Evolutionary conservation across 2,797 vertebrate genomes (phyloP).

Genomic region (Scolopax bukidnonensis): DNA sequence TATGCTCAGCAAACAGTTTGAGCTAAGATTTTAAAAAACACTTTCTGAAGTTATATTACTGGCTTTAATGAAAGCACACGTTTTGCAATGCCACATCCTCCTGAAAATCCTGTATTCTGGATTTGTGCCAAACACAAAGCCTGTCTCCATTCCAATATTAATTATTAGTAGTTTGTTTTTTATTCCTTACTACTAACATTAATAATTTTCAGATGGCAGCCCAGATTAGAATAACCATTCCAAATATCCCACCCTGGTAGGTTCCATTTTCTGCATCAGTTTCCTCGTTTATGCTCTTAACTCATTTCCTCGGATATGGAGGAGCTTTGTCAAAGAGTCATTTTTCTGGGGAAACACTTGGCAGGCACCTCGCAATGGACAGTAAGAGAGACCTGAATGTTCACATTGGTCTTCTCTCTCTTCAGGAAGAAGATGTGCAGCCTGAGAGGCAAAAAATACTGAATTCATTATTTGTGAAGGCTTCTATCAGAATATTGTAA

Average conservation of each 20-base stretch:
- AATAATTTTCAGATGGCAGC: conserved; percentile 43
- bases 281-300: neutral
- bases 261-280: conserved; percentile 25
- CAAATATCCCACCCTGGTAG: neutral
- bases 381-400: neutral
- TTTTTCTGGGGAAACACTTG: neutral
- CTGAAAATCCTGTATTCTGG: conserved; percentile 16
- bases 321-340: neutral
- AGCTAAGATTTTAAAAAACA: conserved; percentile 11
- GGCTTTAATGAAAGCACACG: conserved; percentile 30
- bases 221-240: conserved; percentile 15
- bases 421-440: neutral
- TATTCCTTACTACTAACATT: neutral
- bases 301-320: neutral
- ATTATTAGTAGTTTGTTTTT: conserved; percentile 49
- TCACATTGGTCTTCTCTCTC: neutral
- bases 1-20: conserved; percentile 56
- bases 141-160: conserved; percentile 22
- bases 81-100: neutral
- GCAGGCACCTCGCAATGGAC: neutral
- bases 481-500: neutral
- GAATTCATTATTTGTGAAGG: neutral
- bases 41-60: neutral
- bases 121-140: conserved; percentile 17
- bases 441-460: neutral